These are phyloP conservation scores for Anadara kagoshimensis DNA, from an alignment of 1,140 invertebrate genomes.

Conservation along the genomic window DNA sequence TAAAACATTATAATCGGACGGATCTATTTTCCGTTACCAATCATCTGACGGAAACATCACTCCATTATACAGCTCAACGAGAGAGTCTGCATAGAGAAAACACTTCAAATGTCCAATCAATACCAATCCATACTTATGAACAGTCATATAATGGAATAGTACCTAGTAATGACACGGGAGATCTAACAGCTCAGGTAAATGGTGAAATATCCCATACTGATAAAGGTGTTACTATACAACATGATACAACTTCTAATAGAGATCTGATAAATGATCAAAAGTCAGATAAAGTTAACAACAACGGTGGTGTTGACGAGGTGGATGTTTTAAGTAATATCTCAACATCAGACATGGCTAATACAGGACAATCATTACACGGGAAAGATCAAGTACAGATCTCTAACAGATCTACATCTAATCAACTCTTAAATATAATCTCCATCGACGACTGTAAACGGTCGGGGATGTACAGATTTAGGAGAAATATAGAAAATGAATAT, in stretches of 20 bases:
- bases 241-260: too few species aligned
- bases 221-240: too few species aligned
- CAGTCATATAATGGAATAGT: too few species aligned
- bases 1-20: slow-evolving; percentile 12
- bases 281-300: background rate
- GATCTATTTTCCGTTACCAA: slow-evolving; percentile 35
- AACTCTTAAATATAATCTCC: slow-evolving; percentile 58
- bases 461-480: slow-evolving; percentile 17
- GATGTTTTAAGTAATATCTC: background rate
- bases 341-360: slow-evolving; percentile 21
- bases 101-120: slow-evolving; percentile 14
- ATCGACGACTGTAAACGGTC: slow-evolving; percentile 59
- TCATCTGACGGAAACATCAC: slow-evolving; percentile 40
- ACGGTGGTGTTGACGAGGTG: slow-evolving; percentile 9
- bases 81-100: slow-evolving; percentile 30
- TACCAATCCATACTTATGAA: slow-evolving; percentile 25
- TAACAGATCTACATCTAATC: slow-evolving; percentile 47
- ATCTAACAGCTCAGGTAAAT: too few species aligned
- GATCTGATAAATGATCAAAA: too few species aligned
- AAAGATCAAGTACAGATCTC: slow-evolving; percentile 18
- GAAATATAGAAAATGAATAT: too few species aligned
- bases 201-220: too few species aligned
- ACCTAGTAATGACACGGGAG: too few species aligned
- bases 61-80: slow-evolving; percentile 41
- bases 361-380: slow-evolving; percentile 27